These are phyloP conservation scores for Lycaena phlaeas DNA, from an alignment of 2,888 invertebrate species.

Conservation along the genomic window DNA sequence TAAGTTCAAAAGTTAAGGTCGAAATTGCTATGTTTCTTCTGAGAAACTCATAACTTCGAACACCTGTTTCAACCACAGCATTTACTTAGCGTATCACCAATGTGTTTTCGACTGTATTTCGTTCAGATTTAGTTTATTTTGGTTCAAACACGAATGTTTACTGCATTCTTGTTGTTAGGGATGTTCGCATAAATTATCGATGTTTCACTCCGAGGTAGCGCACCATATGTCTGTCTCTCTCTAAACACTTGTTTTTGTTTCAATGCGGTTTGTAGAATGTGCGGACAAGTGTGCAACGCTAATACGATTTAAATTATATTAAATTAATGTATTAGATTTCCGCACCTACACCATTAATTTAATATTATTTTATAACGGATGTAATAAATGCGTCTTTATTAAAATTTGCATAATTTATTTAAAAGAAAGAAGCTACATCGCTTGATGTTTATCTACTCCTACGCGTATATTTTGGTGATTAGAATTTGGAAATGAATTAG, in stretches of 20 bases:
- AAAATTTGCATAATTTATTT: neutral
- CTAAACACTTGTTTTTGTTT: constrained; percentile 65
- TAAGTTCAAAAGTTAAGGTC: constrained; percentile 9
- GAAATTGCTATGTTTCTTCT: constrained; percentile 12
- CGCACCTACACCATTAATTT: neutral
- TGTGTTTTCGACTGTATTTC: constrained; percentile 22
- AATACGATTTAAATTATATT: constrained; percentile 9
- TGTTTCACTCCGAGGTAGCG: constrained; percentile 52
- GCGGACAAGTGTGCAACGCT: constrained; percentile 38
- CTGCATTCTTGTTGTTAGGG: constrained; percentile 66
- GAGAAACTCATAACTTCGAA: constrained; percentile 48
- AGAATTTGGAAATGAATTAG: too few relatives aligned
- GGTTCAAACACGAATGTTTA: constrained; percentile 21
- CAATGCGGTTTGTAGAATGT: constrained; percentile 40
- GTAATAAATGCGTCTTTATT: neutral
- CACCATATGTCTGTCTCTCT: constrained; percentile 50
- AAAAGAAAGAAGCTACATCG: neutral
- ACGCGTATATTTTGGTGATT: too few relatives aligned
- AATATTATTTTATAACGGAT: constrained; percentile 1
- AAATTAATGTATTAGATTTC: neutral
- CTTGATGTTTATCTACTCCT: too few relatives aligned
- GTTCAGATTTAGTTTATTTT: constrained; percentile 19
- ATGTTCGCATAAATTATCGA: constrained; percentile 72
- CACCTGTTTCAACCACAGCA: constrained; percentile 67
- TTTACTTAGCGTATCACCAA: constrained; percentile 31